A percentile compares a stretch with the other conserved stretches of the same genome.
phyloP scores from a whole-genome alignment of 2,888 invertebrate species.

The Heteromyza rotundicornis region DNA sequence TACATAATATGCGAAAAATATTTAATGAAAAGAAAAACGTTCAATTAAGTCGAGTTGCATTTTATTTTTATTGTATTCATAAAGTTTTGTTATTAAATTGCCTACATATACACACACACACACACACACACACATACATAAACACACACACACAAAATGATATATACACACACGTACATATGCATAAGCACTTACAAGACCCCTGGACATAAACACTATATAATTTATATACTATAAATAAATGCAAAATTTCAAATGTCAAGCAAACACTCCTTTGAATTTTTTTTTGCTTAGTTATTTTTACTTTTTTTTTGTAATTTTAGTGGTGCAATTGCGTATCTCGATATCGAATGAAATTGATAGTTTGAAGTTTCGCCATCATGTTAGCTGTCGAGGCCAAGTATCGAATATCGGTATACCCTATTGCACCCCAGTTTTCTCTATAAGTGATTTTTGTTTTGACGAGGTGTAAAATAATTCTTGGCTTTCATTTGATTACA shows the following conservation, averaged over 20 bases:
- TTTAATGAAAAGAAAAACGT: too few relatives aligned
- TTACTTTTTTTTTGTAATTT: background rate
- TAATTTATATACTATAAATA: background rate
- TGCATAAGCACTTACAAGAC: background rate
- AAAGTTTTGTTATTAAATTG: background rate
- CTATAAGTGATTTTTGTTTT: too few relatives aligned
- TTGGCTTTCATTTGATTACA: too few relatives aligned
- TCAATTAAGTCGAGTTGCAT: background rate
- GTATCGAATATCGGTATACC: too few relatives aligned
- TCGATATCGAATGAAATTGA: too few relatives aligned
- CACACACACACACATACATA: background rate
- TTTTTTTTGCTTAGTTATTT: background rate
- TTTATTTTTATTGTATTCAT: background rate
- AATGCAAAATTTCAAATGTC: background rate
- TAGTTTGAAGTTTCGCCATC: too few relatives aligned
- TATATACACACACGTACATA: background rate
- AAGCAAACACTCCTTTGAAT: background rate
- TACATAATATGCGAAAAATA: background rate
- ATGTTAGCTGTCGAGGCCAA: too few relatives aligned
- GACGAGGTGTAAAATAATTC: too few relatives aligned
- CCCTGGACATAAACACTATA: too few relatives aligned
- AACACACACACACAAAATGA: background rate
- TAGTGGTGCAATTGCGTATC: too few relatives aligned
- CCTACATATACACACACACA: background rate
- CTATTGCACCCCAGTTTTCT: too few relatives aligned